Base-by-base conservation (phyloP, 1,140 invertebrate genomes). In the Hylyphantes graminicola region DNA sequence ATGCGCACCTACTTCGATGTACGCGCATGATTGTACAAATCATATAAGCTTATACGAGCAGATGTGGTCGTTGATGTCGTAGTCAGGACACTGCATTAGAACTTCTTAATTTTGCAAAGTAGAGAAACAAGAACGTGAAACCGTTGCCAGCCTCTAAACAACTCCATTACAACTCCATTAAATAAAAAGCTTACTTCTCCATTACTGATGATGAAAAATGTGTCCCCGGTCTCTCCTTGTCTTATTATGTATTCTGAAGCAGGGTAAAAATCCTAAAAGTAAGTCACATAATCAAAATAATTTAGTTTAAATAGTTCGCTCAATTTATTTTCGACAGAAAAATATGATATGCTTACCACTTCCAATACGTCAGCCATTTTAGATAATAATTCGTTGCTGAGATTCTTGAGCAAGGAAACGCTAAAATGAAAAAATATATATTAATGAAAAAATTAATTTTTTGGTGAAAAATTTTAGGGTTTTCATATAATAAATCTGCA, bases 131-230 rank as follows among this genome's bases (percentile, higher is more conserved):
- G n/a, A n/a, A n/a, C n/a, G n/a, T n/a, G n/a, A n/a, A n/a, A n/a
- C n/a, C n/a, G n/a, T n/a, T n/a, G n/a, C n/a, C n/a, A n/a, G n/a
- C n/a, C n/a, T n/a, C n/a, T n/a, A n/a, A n/a, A n/a, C n/a, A n/a
- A n/a, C 7, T 13, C 9, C 0, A 61, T 13, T 8, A 17, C 13
- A 17, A 9, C 0, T 63, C n/a, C 13, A 63, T 10, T n/a, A 63
- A 15, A 17, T 63, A 63, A 67, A 2, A 8, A 53, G 2, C 70
- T 80, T 65, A 93, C 93, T 91, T 84, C 19, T 89, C 98, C 98
- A 90, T 96, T 97, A 86, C 96, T 97, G 88, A 99, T 99, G 86
- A 99, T 99, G 91, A 98, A 99, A 92, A 99, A 99, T 4, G 98
- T 99, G 88, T 99, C 98, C 84, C 98, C 98, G 72, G 96, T 92